These are phyloP conservation scores for Caranx melampygus DNA, from an alignment of 2,113 vertebrate species.

Conservation along the genomic window DNA sequence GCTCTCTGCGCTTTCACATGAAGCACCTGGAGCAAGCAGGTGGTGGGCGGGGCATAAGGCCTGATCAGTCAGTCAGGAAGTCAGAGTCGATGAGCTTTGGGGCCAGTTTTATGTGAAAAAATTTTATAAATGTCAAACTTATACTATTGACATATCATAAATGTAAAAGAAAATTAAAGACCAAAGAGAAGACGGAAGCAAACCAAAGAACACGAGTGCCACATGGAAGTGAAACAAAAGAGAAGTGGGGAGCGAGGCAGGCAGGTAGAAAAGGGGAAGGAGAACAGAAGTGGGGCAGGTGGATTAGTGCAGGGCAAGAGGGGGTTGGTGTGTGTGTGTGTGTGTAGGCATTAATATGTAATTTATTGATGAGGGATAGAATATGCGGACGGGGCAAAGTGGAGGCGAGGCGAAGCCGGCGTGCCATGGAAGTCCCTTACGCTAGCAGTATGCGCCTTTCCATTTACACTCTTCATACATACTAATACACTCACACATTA, in stretches of 20 bases:
- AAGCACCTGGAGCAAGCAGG: no score
- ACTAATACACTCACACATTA: constrained; percentile 67
- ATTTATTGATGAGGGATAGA: constrained; percentile 82
- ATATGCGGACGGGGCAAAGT: constrained; percentile 77
- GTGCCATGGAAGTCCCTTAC: constrained; percentile 78
- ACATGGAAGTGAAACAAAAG: not conserved
- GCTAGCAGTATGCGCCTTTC: constrained; percentile 79
- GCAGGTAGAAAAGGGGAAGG: no score
- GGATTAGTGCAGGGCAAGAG: constrained; percentile 55
- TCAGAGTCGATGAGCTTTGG: no score
- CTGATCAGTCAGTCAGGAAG: no score
- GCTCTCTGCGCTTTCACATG: no score
- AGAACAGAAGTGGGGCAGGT: not conserved
- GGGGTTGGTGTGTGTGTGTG: constrained; percentile 8
- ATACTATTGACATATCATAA: no score
- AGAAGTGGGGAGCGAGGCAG: not conserved
- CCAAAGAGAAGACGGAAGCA: not conserved
- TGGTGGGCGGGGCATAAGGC: no score
- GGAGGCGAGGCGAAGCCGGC: constrained; percentile 64
- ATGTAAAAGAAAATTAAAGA: not conserved
- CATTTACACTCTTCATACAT: constrained; percentile 81
- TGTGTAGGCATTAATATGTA: constrained; percentile 76
- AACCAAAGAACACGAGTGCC: constrained; percentile 1
- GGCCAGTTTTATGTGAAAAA: no score
- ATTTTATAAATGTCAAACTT: no score